Percentiles rank a stretch among this genome's conserved stretches.
phyloP scores from a whole-genome alignment of 2,113 vertebrate genomes.

The Eleginops maclovinus region DNA sequence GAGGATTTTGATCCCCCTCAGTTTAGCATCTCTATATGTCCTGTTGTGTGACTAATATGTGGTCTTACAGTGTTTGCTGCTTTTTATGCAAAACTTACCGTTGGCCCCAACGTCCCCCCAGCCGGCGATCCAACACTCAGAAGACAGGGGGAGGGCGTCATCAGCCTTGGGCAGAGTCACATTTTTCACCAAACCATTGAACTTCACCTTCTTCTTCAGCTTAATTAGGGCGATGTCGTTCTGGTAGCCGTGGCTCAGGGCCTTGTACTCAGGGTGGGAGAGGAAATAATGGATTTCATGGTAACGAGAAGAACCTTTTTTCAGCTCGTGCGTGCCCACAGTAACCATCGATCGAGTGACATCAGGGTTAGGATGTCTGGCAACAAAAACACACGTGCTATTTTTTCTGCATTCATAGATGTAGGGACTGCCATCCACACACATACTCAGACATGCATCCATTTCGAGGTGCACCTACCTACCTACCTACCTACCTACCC shows the following conservation, averaged over 20 bases:
- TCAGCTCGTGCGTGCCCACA: fast-evolving
- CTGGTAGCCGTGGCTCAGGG: fast-evolving
- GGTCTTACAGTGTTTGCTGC: background rate
- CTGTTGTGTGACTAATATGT: background rate
- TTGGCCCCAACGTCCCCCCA: background rate
- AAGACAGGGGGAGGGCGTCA: background rate
- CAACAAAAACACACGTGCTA: slow-evolving; percentile 14
- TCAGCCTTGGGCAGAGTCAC: fast-evolving
- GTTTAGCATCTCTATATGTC: background rate
- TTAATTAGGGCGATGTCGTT: slow-evolving; percentile 42
- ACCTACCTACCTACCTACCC: no score
- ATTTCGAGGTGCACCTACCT: no score
- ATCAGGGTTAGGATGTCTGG: fast-evolving
- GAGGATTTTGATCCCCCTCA: background rate
- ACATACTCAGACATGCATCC: background rate
- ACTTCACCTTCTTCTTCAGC: fast-evolving
- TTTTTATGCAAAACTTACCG: slow-evolving; percentile 11
- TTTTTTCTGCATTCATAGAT: background rate
- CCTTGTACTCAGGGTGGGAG: fast-evolving
- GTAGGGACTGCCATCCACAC: background rate
- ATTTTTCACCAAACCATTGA: fast-evolving
- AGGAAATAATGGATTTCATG: fast-evolving
- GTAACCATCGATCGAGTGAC: fast-evolving
- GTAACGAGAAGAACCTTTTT: fast-evolving
- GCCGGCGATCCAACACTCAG: slow-evolving; percentile 62